phyloP scores from a whole-genome alignment of 2,888 invertebrate species.

The Drosophila hawaiiensis region DNA sequence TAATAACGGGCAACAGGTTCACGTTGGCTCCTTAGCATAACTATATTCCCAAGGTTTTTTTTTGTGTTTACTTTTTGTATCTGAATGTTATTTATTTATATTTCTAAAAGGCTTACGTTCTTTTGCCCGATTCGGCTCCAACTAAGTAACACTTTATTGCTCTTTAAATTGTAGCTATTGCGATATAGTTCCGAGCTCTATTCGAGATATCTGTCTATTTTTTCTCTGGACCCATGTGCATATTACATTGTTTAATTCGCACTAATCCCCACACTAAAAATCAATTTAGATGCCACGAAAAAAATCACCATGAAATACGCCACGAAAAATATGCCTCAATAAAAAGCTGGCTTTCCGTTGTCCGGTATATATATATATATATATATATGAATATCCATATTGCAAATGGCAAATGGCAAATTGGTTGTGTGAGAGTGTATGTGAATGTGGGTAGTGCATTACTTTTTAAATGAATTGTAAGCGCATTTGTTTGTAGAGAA shows the following conservation, averaged over 20 bases:
- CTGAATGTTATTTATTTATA: neutral
- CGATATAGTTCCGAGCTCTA: neutral
- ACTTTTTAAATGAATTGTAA: slow-evolving; percentile 77
- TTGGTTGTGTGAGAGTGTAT: slow-evolving; percentile 3
- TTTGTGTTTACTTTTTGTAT: neutral
- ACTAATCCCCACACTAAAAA: slow-evolving; percentile 41
- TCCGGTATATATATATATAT: slow-evolving; percentile 26
- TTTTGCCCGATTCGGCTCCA: neutral
- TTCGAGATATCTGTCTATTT: neutral
- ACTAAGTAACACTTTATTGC: neutral
- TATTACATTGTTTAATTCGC: slow-evolving; percentile 18
- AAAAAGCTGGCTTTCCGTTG: slow-evolving; percentile 67
- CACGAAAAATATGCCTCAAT: slow-evolving; percentile 65
- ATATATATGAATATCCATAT: slow-evolving; percentile 43
- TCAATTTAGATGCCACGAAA: slow-evolving; percentile 43
- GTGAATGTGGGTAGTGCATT: slow-evolving; percentile 38
- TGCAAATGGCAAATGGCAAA: slow-evolving; percentile 18
- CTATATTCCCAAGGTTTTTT: neutral
- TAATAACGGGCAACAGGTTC: slow-evolving; percentile 29
- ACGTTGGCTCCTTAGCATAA: neutral
- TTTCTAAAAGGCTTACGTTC: neutral
- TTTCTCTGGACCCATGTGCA: neutral
- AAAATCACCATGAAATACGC: slow-evolving; percentile 53
- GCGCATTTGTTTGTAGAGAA: slow-evolving; percentile 66
- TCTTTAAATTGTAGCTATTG: neutral